Base-by-base conservation (phyloP, 2,888 invertebrate species). In the Macaria notata region DNA sequence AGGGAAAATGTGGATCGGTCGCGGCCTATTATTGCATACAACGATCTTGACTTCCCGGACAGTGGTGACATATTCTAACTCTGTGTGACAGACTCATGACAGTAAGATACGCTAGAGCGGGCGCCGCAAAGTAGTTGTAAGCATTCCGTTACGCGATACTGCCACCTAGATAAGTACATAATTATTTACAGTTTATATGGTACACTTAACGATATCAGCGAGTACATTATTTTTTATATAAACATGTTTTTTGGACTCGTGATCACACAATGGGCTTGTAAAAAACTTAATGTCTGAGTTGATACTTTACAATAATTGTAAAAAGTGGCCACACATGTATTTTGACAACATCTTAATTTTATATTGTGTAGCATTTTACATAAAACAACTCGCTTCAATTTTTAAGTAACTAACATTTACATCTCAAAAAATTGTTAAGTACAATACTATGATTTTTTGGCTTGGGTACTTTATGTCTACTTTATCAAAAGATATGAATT, bases 11-110 rank as follows among this genome's bases (percentile, higher is more conserved):
- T 93, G 93, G 94, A 94, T 83, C 93, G 93, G 75, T 93, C 94
- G 86, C 94, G 97, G 88, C 94, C 95, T 86, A 93, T 97, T 85
- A 93, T 97, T 88, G 95, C 95, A 86, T 97, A 97, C 94, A 95
- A 96, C 92, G 97, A 97, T 93, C 94, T 97, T 93, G 97, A 97
- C 93, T 96, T 96, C 86, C 96, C 96, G 90, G 96, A 96, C 84
- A 93, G 92, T 92, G 93, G 93, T 83, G 96, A 96, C 84, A 93
- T 95, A 84, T 95, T 96, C 88, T 95, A 93, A 43, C 31, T 71
- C 72, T 66, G 66, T 68, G 51, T 68, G 66, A 71, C 63, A 70
- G 66, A 62, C 44, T 56, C 62, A 60, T 70, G 59, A 66, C 69
- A 68, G 46, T 44, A 62, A 29, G 30, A 44, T 41, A 41, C 1